Percentiles rank a stretch among this genome's conserved stretches.
Conservation (phyloP, 1,140 invertebrate genomes). For the Thaumatotibia leucotreta region DNA sequence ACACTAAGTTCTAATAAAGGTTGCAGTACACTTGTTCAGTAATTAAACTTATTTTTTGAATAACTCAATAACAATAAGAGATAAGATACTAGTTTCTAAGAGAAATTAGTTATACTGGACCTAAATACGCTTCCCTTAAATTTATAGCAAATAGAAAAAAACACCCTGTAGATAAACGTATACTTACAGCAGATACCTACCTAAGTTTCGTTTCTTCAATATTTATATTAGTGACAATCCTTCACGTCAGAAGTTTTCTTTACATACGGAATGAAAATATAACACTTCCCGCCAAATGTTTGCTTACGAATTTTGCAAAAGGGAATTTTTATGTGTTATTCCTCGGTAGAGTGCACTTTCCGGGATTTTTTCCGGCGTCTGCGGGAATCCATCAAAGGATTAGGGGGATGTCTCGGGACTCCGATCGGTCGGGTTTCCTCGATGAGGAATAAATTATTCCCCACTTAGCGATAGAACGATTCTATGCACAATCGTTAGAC, state of each 20-base stretch:
- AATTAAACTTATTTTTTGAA: no score
- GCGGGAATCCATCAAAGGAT: slow-evolving; percentile 72
- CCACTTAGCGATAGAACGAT: slow-evolving; percentile 52
- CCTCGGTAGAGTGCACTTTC: slow-evolving; percentile 50
- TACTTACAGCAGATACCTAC: no score
- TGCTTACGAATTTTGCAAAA: slow-evolving; percentile 29
- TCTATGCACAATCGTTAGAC: slow-evolving; percentile 29
- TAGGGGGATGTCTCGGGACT: slow-evolving; percentile 57
- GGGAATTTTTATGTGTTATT: slow-evolving; percentile 53
- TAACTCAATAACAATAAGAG: no score
- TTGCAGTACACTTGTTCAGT: no score
- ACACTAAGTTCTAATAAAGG: no score
- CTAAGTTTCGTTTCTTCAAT: neutral
- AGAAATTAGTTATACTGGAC: no score
- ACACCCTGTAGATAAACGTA: no score
- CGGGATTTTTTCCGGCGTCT: slow-evolving; percentile 54
- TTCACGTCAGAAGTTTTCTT: slow-evolving; percentile 1
- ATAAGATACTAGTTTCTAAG: no score
- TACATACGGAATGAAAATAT: slow-evolving; percentile 13
- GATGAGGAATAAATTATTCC: slow-evolving; percentile 70
- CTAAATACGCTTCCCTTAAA: no score
- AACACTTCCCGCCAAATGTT: slow-evolving; percentile 28
- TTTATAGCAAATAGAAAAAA: no score
- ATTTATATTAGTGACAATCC: neutral
- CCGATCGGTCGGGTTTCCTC: slow-evolving; percentile 58